Evolutionary conservation across 2,113 vertebrate genomes (phyloP).

Genomic region (Opisthocomus hoazin): DNA sequence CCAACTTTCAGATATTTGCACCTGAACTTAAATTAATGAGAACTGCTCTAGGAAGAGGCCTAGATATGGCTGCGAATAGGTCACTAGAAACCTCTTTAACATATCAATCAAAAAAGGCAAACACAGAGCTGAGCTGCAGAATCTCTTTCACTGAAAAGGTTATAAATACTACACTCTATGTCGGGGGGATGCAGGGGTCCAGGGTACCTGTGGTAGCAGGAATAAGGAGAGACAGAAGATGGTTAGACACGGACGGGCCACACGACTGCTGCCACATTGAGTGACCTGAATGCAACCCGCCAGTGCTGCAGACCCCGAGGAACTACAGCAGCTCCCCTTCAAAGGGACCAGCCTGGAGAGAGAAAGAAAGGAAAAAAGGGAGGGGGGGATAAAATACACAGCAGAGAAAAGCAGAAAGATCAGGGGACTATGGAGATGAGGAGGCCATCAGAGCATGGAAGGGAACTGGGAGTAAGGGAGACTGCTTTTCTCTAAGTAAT

Average conservation of each 20-base stretch:
- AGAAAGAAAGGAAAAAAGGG: background rate
- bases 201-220: background rate
- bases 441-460: rapidly evolving
- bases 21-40: background rate
- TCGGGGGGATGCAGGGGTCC: rapidly evolving
- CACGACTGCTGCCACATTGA: rapidly evolving
- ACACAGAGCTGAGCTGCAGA: background rate
- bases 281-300: background rate
- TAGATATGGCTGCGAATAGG: background rate
- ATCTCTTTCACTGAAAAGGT: background rate
- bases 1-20: background rate
- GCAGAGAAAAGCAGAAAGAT: background rate
- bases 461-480: background rate
- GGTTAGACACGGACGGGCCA: background rate
- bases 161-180: rapidly evolving
- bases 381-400: background rate
- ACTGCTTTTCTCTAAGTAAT: background rate
- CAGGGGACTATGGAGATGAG: background rate
- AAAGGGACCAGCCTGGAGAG: background rate
- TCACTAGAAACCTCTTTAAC: background rate
- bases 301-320: background rate
- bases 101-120: background rate
- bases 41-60: background rate
- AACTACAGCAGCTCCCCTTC: background rate
- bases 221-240: background rate